These are phyloP conservation scores for Ptiloglossa arizonensis DNA, from an alignment of 1,140 invertebrate genomes.

Conservation along the genomic window DNA sequence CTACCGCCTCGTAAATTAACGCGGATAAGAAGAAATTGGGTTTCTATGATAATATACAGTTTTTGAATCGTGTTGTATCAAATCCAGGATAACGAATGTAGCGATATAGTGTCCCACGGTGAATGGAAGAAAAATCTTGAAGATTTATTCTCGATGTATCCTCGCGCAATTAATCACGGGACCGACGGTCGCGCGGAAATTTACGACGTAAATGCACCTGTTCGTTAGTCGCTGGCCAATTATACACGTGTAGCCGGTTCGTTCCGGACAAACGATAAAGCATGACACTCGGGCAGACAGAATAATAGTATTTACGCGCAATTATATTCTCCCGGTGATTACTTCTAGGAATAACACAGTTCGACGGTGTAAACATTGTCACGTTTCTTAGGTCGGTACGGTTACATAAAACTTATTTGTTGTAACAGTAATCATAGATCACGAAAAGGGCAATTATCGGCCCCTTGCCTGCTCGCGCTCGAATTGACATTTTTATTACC, in stretches of 20 bases:
- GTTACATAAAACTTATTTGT: not conserved
- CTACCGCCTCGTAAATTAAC: no score
- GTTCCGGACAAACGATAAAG: not conserved
- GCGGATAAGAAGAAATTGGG: no score
- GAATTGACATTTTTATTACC: not conserved
- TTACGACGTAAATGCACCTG: not conserved
- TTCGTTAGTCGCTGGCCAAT: slow-evolving; percentile 14
- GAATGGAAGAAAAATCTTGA: not conserved
- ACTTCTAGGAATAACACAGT: not conserved
- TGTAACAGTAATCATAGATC: not conserved
- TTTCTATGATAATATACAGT: no score
- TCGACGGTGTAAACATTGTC: not conserved
- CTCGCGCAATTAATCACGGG: slow-evolving; percentile 8
- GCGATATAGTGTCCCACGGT: not conserved
- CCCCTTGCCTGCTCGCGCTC: no score
- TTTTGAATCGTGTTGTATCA: no score
- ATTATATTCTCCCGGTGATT: not conserved
- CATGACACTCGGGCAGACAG: not conserved
- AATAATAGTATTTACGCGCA: slow-evolving; percentile 1
- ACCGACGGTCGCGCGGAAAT: not conserved
- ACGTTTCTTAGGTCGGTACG: no score
- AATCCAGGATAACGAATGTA: not conserved
- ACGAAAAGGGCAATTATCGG: not conserved
- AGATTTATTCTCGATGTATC: not conserved
- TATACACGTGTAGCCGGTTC: not conserved